Evolutionary conservation across 2,888 invertebrate genomes (phyloP), one percentile per base, ranked within the genome.

Genomic region (Dendrolimus houi): DNA sequence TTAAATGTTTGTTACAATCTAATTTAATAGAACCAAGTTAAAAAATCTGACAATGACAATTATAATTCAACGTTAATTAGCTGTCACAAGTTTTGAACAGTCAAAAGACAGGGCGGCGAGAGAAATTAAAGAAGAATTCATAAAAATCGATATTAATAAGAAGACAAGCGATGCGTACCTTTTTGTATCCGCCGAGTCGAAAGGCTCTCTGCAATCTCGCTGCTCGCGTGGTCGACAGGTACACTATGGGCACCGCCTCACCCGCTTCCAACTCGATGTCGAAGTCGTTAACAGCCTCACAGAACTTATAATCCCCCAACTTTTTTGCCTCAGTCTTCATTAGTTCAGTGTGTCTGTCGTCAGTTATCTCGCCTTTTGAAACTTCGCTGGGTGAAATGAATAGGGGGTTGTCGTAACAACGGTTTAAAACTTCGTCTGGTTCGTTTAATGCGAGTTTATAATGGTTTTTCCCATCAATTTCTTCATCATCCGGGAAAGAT

Each of bases 161-260:
- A 53, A 54, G 47, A 29, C 8, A 59, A 47, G 57, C 55, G 54
- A 56, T 59, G 55, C 69, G 74, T 75, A 93, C 93, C 90, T 91
- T 91, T 88, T 92, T 92, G 66, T 90, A 89, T 65, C 92, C 92
- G 53, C 88, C 92, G 73, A 92, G 91, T 64, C 90, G 87, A 54
- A 93, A 76, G n/a, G 91, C 86, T 64, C 93, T 83, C 74, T 91
- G 91, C 69, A 93, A 77, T 58, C 81, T 79, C 54, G 92, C 92
- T 54, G 91, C 92, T 57, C 91, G 86, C 66, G 87, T 83, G 17
- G 86, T 85, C 57, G 91, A 87, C 69, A 92, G 85, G 74, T 89
- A 85, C 65, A 92, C 87, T 72, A 87, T 85, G 56, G 87, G 88
- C 60, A 83, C 83, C 59, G 83, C 85, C 65, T 87, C 87, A 42